Conservation (phyloP, 1,140 invertebrate genomes). For the Lordiphosa clarofinis region DNA sequence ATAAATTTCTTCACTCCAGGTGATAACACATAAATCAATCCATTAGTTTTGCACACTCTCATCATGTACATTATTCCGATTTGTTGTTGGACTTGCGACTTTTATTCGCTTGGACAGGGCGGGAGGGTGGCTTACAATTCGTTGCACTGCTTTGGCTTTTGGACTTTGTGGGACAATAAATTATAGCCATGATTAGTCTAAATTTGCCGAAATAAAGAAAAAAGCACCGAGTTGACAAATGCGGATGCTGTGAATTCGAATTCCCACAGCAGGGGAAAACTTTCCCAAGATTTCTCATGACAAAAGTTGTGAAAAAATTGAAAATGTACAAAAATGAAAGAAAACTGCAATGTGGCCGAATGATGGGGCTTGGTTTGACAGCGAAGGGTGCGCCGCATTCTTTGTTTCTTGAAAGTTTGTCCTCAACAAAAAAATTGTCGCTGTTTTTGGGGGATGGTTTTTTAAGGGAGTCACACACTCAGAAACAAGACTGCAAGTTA, state of each 20-base stretch:
- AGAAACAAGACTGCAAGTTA: too few species aligned
- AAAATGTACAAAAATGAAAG: conserved; percentile 36
- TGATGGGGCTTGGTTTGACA: conserved; percentile 16
- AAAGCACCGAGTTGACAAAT: conserved; percentile 19
- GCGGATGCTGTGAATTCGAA: conserved; percentile 32
- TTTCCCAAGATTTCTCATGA: conserved; percentile 67
- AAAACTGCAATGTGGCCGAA: conserved; percentile 38
- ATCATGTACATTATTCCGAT: conserved; percentile 52
- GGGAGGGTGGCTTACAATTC: conserved; percentile 26
- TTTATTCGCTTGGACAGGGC: conserved; percentile 30
- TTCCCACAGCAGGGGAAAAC: conserved; percentile 49
- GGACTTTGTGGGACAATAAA: conserved; percentile 67
- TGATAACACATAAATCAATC: conserved; percentile 73
- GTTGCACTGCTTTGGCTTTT: conserved; percentile 52
- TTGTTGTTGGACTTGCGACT: conserved; percentile 48
- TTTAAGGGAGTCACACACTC: too few species aligned
- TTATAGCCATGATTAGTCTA: conserved; percentile 75
- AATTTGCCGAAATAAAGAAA: conserved; percentile 51
- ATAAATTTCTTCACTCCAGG: conserved; percentile 76
- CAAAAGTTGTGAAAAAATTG: conserved; percentile 46
- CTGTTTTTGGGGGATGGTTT: too few species aligned
- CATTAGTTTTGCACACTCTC: conserved; percentile 72
- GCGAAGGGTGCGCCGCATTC: too few species aligned
- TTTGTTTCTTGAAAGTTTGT: too few species aligned
- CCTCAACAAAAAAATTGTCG: too few species aligned